Conservation (phyloP, 2,113 vertebrate genomes). For the Lasiurus cinereus region DNA sequence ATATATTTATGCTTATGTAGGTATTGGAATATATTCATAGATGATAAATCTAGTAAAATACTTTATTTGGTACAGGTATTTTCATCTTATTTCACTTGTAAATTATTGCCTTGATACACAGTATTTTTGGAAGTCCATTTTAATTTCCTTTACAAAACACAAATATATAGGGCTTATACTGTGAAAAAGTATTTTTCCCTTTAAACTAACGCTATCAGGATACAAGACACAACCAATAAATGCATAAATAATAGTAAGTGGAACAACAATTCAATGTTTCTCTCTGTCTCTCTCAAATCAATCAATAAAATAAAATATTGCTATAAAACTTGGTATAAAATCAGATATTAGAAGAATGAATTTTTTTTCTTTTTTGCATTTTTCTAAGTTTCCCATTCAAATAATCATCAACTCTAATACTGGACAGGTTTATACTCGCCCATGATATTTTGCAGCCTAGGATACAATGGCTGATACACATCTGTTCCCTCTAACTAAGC, state of each 20-base stretch:
- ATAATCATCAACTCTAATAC: not conserved
- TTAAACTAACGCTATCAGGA: not conserved
- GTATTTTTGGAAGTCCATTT: not conserved
- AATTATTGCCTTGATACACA: slow-evolving; percentile 13
- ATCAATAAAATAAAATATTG: not conserved
- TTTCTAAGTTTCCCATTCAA: not conserved
- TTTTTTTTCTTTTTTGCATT: not conserved
- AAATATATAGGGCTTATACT: not conserved
- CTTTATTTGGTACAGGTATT: not conserved
- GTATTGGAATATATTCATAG: slow-evolving; percentile 10
- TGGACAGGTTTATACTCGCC: not conserved
- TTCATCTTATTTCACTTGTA: slow-evolving; percentile 56
- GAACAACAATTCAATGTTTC: not conserved
- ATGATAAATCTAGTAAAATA: slow-evolving; percentile 36
- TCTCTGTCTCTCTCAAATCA: not conserved
- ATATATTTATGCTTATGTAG: slow-evolving; percentile 35
- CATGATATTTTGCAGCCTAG: not conserved
- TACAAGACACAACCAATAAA: not conserved
- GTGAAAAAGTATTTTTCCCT: not conserved
- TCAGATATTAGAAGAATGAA: not conserved
- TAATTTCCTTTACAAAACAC: slow-evolving; percentile 27
- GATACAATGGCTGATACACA: not conserved
- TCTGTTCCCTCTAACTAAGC: not conserved
- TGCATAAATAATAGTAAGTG: not conserved
- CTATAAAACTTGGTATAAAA: slow-evolving; percentile 1